These are phyloP conservation scores for Brachypteracias leptosomus DNA, from an alignment of 2,113 vertebrate genomes.

Conservation along the genomic window DNA sequence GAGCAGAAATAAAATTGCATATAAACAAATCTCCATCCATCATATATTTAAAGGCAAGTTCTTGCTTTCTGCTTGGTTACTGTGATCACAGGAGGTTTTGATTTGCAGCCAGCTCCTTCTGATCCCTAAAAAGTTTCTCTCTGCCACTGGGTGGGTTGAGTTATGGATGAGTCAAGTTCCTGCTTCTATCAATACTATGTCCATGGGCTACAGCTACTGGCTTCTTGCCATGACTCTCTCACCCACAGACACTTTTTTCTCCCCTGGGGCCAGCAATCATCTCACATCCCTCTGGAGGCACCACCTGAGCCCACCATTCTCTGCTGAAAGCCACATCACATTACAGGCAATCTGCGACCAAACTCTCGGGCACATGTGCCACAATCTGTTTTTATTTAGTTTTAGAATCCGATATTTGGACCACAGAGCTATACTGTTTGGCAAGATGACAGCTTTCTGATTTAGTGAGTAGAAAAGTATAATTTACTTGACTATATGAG, in stretches of 20 bases:
- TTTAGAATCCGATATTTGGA: conserved; percentile 28
- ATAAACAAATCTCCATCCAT: not conserved
- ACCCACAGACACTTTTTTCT: not conserved
- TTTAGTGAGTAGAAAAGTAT: not conserved
- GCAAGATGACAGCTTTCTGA: not conserved
- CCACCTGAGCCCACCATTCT: not conserved
- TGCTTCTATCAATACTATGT: not conserved
- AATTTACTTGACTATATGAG: not conserved
- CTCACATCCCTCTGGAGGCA: not conserved
- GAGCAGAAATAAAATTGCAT: not conserved
- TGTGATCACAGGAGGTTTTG: not conserved
- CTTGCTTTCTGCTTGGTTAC: not conserved
- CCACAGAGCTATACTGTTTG: not conserved
- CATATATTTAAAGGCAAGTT: not conserved
- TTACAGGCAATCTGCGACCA: not conserved
- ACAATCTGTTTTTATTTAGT: conserved; percentile 17
- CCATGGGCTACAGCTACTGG: not conserved
- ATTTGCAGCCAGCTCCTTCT: not conserved
- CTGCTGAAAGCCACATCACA: not conserved
- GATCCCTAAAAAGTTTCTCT: not conserved
- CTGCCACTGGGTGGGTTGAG: not conserved
- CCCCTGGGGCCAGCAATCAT: not conserved
- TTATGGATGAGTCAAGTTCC: not conserved
- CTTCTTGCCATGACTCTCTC: not conserved
- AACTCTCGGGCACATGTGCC: not conserved